Evolutionary conservation across 2,797 vertebrate genomes (phyloP).

Genomic region (Sarcophilus harrisii): DNA sequence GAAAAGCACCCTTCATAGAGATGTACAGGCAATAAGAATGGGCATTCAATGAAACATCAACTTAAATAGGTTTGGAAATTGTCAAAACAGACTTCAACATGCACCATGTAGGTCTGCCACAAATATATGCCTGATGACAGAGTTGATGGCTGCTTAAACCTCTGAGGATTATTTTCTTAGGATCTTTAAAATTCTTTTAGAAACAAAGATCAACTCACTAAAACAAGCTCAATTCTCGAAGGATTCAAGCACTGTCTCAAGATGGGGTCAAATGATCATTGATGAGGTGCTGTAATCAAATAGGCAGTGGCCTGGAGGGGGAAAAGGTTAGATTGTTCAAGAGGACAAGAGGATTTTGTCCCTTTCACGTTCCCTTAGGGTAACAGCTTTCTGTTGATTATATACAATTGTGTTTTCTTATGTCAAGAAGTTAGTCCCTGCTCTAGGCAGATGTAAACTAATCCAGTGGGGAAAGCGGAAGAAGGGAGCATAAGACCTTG

Average conservation of each 20-base stretch:
- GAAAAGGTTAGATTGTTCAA: background rate
- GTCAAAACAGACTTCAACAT: background rate
- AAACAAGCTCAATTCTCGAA: background rate
- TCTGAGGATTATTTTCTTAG: conserved; percentile 16
- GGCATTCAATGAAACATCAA: background rate
- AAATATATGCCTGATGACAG: background rate
- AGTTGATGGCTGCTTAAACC: conserved; percentile 6
- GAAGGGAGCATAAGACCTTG: background rate
- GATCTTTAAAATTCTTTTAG: background rate
- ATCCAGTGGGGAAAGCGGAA: background rate
- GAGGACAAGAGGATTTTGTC: background rate
- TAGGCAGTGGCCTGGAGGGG: background rate
- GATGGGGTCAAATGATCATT: background rate
- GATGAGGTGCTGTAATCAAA: background rate
- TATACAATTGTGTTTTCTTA: background rate
- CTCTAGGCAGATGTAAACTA: background rate
- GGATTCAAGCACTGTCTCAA: background rate
- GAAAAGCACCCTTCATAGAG: conserved; percentile 69
- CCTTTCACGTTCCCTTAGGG: background rate
- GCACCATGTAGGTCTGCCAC: background rate
- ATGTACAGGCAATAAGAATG: background rate
- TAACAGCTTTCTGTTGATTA: background rate
- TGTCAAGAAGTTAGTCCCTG: background rate
- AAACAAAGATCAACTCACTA: background rate
- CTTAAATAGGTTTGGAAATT: conserved; percentile 24